A percentile compares a stretch with the other conserved stretches of the same genome.
Conservation (phyloP, 1,140 invertebrate species). For the Drosophila pseudoananassae region DNA sequence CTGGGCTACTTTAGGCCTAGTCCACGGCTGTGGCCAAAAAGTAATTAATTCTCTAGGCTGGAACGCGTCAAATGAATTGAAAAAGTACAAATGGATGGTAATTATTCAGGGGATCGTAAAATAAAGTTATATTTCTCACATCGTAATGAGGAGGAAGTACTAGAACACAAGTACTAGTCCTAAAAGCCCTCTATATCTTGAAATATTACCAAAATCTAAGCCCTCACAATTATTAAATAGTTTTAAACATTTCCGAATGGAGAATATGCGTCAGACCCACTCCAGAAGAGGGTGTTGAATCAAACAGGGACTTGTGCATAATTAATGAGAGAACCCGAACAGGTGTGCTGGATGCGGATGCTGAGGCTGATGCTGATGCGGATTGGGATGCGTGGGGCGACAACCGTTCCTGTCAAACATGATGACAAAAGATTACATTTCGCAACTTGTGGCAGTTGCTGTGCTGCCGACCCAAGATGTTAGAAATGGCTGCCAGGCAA, state of each 20-base stretch:
- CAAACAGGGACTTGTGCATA: conserved; percentile 65
- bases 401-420: conserved; percentile 76
- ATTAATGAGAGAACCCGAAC: conserved; percentile 78
- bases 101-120: conserved; percentile 39
- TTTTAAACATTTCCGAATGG: conserved; percentile 28
- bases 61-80: conserved; percentile 33
- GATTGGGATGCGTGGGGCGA: conserved; percentile 52
- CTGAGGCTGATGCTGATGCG: background rate
- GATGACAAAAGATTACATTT: conserved; percentile 80
- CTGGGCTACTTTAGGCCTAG: conserved; percentile 5
- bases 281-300: conserved; percentile 34
- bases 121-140: conserved; percentile 38
- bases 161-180: background rate
- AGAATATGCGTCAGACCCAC: conserved; percentile 3
- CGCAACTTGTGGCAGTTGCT: conserved; percentile 57
- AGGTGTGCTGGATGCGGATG: conserved; percentile 48
- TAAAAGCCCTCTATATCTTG: background rate
- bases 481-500: conserved; percentile 46
- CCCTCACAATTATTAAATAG: conserved; percentile 21
- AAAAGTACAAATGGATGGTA: conserved; percentile 34
- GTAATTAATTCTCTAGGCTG: conserved; percentile 40
- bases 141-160: conserved; percentile 4
- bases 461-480: conserved; percentile 41
- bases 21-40: conserved; percentile 24
- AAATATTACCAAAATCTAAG: background rate